phyloP scores from a whole-genome alignment of 2,797 vertebrate species.

The Smutsia temminckii region DNA sequence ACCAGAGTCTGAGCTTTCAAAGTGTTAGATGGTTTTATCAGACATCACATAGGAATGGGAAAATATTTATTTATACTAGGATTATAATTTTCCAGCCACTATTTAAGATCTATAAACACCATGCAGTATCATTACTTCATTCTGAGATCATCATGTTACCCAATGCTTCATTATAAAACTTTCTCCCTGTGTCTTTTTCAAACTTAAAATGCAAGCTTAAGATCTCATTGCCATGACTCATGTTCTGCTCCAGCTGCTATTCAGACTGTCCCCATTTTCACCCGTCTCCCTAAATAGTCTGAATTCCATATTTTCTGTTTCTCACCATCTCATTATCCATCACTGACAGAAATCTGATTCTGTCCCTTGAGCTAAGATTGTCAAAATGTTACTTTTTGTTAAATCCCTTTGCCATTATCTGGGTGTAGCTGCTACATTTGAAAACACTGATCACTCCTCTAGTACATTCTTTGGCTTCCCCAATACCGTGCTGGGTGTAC shows the following conservation, averaged over 20 bases:
- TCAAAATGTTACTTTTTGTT: neutral
- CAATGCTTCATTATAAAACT: neutral
- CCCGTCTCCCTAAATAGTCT: conserved; percentile 51
- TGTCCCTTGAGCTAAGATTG: neutral
- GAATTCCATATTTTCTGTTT: conserved; percentile 45
- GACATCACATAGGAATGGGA: neutral
- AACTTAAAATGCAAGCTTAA: neutral
- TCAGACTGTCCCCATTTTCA: conserved; percentile 22
- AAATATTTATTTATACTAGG: neutral
- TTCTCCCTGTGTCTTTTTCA: neutral
- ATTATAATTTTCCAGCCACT: neutral
- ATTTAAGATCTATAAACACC: neutral
- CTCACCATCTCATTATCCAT: conserved; percentile 34
- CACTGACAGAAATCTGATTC: conserved; percentile 11
- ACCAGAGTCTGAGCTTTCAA: neutral
- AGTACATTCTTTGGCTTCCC: neutral
- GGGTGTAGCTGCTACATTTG: neutral
- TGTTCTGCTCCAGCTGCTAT: conserved; percentile 31
- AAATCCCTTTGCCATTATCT: neutral
- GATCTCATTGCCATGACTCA: conserved; percentile 39
- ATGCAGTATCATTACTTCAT: neutral
- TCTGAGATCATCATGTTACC: conserved; percentile 2
- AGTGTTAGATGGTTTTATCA: neutral
- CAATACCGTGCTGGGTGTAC: fast-evolving
- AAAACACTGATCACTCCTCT: neutral